Percentiles rank a stretch among this genome's conserved stretches.
phyloP scores from a whole-genome alignment of 2,113 vertebrate genomes.

The Catharus bicknelli region DNA sequence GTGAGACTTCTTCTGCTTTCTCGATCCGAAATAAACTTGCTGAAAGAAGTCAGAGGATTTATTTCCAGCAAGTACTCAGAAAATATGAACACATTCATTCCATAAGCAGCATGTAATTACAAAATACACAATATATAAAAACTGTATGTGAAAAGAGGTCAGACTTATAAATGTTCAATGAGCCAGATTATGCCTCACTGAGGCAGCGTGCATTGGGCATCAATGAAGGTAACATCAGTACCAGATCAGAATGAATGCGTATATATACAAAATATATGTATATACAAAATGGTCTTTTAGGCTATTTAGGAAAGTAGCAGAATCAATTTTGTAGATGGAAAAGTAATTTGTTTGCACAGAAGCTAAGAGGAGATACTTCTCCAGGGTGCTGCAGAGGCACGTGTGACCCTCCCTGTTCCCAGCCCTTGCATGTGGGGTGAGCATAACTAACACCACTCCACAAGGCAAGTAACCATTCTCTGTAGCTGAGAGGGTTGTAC shows the following conservation, averaged over 20 bases:
- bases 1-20: conserved; percentile 82
- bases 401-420: fast-evolving
- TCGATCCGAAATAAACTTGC: conserved; percentile 80
- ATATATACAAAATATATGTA: neutral
- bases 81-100: neutral
- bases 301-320: neutral
- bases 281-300: neutral
- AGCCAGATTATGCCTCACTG: neutral
- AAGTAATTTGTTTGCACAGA: neutral
- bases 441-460: neutral
- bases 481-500: neutral
- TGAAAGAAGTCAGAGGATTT: conserved; percentile 65
- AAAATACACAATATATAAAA: neutral
- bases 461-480: neutral
- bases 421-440: neutral
- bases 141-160: neutral
- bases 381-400: neutral
- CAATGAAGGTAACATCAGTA: neutral
- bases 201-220: neutral
- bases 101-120: neutral
- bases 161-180: neutral
- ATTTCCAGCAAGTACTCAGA: neutral
- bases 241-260: neutral
- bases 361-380: neutral
- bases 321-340: neutral